Conservation (phyloP, 1,140 invertebrate genomes). For the Drosophila teissieri region DNA sequence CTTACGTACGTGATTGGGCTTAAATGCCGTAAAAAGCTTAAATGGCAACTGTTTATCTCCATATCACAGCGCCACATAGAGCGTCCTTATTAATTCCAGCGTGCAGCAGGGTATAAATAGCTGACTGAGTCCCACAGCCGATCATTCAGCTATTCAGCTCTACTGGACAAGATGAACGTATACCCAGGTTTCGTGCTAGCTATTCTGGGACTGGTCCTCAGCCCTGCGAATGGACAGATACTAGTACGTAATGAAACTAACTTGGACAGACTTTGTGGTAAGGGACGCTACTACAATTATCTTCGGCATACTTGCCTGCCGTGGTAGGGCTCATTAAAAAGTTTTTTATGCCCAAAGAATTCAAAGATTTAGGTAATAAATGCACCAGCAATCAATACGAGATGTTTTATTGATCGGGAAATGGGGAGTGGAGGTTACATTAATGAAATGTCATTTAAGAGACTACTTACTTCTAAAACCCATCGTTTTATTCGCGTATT, state of each 20-base stretch:
- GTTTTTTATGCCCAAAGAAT: neutral
- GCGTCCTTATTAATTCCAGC: neutral
- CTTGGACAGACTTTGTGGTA: constrained; percentile 9
- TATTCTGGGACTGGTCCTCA: constrained; percentile 18
- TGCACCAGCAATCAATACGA: too few species aligned
- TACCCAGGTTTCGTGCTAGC: neutral
- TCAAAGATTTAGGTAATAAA: neutral
- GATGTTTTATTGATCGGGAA: too few species aligned
- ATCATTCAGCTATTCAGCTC: too few species aligned
- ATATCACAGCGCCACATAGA: neutral
- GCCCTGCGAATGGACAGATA: neutral
- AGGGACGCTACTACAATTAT: neutral
- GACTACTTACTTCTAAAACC: too few species aligned
- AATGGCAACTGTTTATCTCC: neutral
- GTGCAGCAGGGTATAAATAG: neutral
- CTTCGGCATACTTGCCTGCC: neutral
- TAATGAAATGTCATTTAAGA: too few species aligned
- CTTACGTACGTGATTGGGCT: constrained; percentile 11
- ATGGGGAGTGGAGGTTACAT: too few species aligned
- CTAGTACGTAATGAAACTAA: neutral
- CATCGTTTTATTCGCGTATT: too few species aligned
- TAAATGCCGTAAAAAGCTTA: neutral
- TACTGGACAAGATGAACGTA: constrained; percentile 16
- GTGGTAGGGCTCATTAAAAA: neutral
- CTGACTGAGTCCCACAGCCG: neutral